Evolutionary conservation across 2,888 invertebrate genomes (phyloP), one percentile per base, ranked within the genome.

Genomic region (Andrena bucephala): DNA sequence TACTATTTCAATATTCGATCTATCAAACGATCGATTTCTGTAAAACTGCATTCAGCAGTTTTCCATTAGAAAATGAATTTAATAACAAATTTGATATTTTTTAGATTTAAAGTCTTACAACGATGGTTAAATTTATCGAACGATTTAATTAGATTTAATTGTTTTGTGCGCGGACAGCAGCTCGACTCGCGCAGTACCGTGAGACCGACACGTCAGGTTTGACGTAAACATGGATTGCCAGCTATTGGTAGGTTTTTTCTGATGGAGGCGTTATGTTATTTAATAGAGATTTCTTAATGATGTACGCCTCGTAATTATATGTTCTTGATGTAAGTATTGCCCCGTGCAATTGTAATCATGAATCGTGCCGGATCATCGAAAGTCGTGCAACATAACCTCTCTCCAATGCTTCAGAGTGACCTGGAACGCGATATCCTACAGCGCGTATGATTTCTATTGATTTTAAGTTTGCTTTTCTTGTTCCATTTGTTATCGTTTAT

Each of bases 181-280:
- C n/a, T 48, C 10, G 77, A 63, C 48, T 78, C 48, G 16, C 68
- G 62, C 77, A 57, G 54, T 31, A 33, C 3, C 20, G 24, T 29
- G n/a, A 8, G 29, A 68, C 59, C 42, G 71, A 79, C 81, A 16
- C 82, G 82, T 83, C 82, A 76, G 68, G 66, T 80, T 85, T 88
- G 87, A 87, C 83, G 82, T 87, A 85, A 90, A 87, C 78, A 93
- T 93, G 93, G 90, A 93, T 83, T 91, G 91, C 73, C 92, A 92
- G 84, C 84, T 91, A 82, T 89, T 91, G 91, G 93, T 93, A 87
- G 88, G 90, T 89, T 85, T 85, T 67, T 85, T 24, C 0, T 70
- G 70, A 74, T 72, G 36, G 10, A 33, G 29, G 52, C 57, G 57
- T 52, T 77, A 81, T 59, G 63, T 84, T 83, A 72, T 70, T 85